Evolutionary conservation across 2,888 invertebrate genomes (phyloP).

Genomic region (Tachina grossa): DNA sequence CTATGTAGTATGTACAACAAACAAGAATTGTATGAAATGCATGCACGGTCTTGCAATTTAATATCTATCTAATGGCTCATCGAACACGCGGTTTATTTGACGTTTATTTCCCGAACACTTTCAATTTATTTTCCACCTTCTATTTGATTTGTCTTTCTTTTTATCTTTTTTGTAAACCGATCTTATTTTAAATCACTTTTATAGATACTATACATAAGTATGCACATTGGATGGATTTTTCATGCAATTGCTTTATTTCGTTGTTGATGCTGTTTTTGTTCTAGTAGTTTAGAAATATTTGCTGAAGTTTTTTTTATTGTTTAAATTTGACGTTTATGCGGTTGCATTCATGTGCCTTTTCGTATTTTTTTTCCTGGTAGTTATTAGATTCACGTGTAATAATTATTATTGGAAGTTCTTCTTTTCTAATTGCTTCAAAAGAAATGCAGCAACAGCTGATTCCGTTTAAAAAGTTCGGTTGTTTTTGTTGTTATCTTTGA

Average conservation of each 20-base stretch:
- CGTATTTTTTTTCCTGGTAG: background rate
- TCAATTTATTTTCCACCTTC: background rate
- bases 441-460: background rate
- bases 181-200: slow-evolving; percentile 9
- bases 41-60: slow-evolving; percentile 22
- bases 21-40: slow-evolving; percentile 13
- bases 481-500: background rate
- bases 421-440: slow-evolving; percentile 14
- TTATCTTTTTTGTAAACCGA: slow-evolving; percentile 2
- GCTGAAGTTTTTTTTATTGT: background rate
- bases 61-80: background rate
- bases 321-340: slow-evolving; percentile 12
- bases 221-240: background rate
- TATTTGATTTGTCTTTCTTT: slow-evolving; percentile 4
- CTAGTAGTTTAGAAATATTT: slow-evolving; percentile 35
- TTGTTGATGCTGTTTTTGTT: background rate
- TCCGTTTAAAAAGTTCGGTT: background rate
- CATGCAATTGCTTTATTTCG: background rate
- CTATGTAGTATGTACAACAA: background rate
- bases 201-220: background rate
- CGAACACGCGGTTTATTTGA: slow-evolving; percentile 56
- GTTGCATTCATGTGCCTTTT: slow-evolving; percentile 6
- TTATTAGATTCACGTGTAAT: slow-evolving; percentile 46
- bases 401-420: background rate
- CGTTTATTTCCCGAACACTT: slow-evolving; percentile 33